Base-by-base conservation (phyloP, 2,888 invertebrate genomes). In the Eupithecia dodoneata region DNA sequence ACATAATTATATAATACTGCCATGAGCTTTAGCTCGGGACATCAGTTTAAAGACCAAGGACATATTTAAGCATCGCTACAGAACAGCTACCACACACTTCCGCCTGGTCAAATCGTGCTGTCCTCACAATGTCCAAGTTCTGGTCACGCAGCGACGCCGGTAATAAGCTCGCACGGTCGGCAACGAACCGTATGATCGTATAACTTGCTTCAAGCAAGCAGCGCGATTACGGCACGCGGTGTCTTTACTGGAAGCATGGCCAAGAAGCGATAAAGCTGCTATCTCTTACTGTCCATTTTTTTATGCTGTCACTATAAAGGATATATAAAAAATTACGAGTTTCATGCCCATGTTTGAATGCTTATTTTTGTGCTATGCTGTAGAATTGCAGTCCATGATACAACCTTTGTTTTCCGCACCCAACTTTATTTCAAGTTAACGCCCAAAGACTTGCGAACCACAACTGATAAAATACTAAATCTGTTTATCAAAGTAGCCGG, bases 381-480 rank as follows among this genome's bases (percentile, higher is more conserved):
- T 52, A 52, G 52, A 5, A 2, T 15, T n/a, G 52, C 15, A 6
- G 15, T 2, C 52, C 2, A n/a, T n/a, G 6, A n/a, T n/a, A 52
- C 15, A 10, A 47, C 49, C 13, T 52, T 13, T 13, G 4, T 49
- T 49, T 15, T n/a, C 52, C 15, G 15, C 15, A 15, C 7, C 52
- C 15, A 52, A 52, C 15, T 52, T 6, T n/a, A 18, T 59, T 59
- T 18, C 4, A 30, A 59, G 10, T 12, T 18, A 63, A 59, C 59
- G 18, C 59, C 18, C 9, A 63, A 12, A 7, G 63, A 63, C 10
- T 63, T 12, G 12, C 30, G 12, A 63, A 63, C 15, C 66, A 42
- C 71, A 42, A 49, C n/a, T 2, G 15, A 71, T 66, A 44, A 30
- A 75, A 65, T 77, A 66, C 72, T 55, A 63, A 76, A 67, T 59